phyloP scores from a whole-genome alignment of 92 coral and sea anemone species.

The Meandrina meandrites region DNA sequence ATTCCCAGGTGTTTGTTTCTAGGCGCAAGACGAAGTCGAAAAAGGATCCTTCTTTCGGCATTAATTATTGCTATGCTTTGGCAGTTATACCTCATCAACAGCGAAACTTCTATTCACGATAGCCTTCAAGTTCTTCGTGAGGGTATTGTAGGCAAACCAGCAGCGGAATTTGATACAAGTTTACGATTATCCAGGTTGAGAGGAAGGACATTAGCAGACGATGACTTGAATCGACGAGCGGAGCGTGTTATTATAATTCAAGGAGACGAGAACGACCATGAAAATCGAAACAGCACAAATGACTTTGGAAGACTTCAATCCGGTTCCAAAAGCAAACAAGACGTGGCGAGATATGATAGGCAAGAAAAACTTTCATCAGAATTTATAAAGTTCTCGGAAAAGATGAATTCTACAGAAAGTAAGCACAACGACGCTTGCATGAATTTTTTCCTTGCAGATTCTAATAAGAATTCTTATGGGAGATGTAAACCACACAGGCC shows the following conservation, averaged over 20 bases:
- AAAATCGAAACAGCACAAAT: not conserved
- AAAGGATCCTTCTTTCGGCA: conserved; percentile 1
- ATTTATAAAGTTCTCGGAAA: not conserved
- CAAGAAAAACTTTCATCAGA: not conserved
- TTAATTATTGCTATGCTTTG: not conserved
- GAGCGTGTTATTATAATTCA: not conserved
- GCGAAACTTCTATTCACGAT: not conserved
- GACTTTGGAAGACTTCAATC: not conserved
- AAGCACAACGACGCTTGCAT: conserved; percentile 1
- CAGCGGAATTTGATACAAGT: not conserved
- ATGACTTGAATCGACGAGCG: not conserved
- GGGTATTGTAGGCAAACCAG: not conserved
- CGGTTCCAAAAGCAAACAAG: not conserved
- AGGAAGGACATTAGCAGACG: not conserved
- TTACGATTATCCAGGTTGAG: not conserved
- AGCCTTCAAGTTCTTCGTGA: not conserved
- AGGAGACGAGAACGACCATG: not conserved
- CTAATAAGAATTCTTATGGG: conserved; percentile 52
- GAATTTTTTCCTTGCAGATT: not conserved
- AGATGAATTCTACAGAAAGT: not conserved
- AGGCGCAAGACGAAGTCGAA: not conserved
- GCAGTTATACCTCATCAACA: conserved; percentile 3
- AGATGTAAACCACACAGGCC: conserved; percentile 74
- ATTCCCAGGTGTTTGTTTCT: not conserved
- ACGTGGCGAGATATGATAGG: not conserved